Evolutionary conservation across 1,140 invertebrate species (phyloP).

Genomic region (Calephelis virginiensis): DNA sequence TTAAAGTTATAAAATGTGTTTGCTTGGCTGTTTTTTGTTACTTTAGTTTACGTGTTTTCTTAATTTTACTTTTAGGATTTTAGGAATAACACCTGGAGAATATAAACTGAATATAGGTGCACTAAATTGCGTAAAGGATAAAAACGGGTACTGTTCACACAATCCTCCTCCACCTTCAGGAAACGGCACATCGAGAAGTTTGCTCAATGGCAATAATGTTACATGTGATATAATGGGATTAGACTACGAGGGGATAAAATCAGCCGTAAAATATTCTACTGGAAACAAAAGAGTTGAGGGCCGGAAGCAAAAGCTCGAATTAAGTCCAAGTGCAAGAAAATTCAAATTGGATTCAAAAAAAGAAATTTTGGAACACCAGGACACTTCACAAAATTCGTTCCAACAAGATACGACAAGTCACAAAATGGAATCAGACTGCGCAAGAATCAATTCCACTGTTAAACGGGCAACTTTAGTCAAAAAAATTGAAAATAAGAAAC

Average conservation of each 20-base stretch:
- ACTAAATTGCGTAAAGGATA: constrained; percentile 59
- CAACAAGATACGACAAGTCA: not conserved
- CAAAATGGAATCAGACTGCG: not conserved
- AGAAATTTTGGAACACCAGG: not conserved
- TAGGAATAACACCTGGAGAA: constrained; percentile 61
- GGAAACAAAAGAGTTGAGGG: constrained; percentile 37
- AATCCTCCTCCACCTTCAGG: constrained; percentile 41
- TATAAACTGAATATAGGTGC: constrained; percentile 62
- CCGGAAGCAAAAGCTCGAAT: constrained; percentile 28
- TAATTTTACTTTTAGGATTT: constrained; percentile 46
- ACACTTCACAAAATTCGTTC: no score
- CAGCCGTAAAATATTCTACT: constrained; percentile 43
- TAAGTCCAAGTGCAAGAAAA: constrained; percentile 39
- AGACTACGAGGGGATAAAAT: constrained; percentile 37
- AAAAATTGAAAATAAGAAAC: constrained; percentile 35
- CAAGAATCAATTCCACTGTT: constrained; percentile 25
- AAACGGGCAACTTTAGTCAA: constrained; percentile 34
- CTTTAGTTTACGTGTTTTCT: not conserved
- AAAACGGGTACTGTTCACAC: constrained; percentile 58
- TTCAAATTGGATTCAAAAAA: constrained; percentile 29
- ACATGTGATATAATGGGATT: not conserved
- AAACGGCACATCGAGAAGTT: constrained; percentile 26
- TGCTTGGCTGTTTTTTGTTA: not conserved
- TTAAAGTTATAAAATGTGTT: not conserved
- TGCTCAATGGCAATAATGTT: constrained; percentile 23